These are phyloP conservation scores for Didymodactylos carnosus DNA, from an alignment of 2,888 invertebrate genomes.

Conservation along the genomic window DNA sequence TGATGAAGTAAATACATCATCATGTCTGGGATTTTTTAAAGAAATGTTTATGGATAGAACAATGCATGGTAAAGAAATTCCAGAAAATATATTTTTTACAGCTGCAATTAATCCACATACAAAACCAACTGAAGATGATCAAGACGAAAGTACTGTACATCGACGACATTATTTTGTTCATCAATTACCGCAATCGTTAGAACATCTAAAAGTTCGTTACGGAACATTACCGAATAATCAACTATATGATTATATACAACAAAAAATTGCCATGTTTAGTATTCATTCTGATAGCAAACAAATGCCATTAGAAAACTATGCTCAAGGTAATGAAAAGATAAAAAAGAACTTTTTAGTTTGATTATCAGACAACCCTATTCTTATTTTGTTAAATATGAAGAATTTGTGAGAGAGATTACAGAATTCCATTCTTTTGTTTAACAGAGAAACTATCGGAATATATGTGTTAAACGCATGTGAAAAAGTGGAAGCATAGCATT, in stretches of 20 bases:
- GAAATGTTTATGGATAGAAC: background rate
- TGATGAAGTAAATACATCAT: background rate
- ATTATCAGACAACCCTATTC: too few relatives aligned
- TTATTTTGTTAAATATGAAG: too few relatives aligned
- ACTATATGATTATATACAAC: background rate
- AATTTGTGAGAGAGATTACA: too few relatives aligned
- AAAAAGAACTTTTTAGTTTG: too few relatives aligned
- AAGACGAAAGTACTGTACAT: background rate
- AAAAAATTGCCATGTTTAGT: background rate
- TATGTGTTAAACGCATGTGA: too few relatives aligned
- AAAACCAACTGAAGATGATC: background rate
- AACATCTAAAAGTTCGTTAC: background rate
- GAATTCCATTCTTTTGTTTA: too few relatives aligned
- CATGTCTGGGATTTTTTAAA: background rate
- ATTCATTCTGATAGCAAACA: background rate
- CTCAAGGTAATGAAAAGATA: too few relatives aligned
- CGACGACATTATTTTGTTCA: background rate
- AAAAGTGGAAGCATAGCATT: too few relatives aligned
- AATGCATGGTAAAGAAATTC: background rate
- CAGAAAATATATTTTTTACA: conserved; percentile 3
- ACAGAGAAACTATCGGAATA: too few relatives aligned
- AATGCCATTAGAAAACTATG: background rate
- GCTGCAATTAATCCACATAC: conserved; percentile 9
- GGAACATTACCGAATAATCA: background rate
- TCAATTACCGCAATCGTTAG: background rate